phyloP scores from a whole-genome alignment of 1,140 invertebrate genomes.

The Armadillidium nasatum region DNA sequence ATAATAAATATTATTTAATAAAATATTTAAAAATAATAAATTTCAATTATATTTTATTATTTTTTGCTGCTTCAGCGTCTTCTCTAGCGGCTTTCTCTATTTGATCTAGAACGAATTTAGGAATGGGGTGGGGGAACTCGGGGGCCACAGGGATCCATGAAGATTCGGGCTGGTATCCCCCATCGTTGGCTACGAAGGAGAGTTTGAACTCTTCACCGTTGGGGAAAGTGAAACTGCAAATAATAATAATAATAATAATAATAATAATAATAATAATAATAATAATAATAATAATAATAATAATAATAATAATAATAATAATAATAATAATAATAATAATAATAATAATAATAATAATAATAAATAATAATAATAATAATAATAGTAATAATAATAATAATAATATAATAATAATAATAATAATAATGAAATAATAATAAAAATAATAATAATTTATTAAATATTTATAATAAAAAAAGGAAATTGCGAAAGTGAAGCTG shows the following conservation, averaged over 20 bases:
- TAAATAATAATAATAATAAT: not conserved
- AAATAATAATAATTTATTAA: too few species aligned
- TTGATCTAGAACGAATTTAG: constrained; percentile 36
- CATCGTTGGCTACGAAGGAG: constrained; percentile 52
- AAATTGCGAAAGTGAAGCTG: constrained; percentile 47
- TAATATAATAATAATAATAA: too few species aligned
- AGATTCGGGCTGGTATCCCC: constrained; percentile 56
- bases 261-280: constrained; percentile 15
- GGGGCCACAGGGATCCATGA: constrained; percentile 53
- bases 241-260: constrained; percentile 15
- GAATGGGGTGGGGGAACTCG: constrained; percentile 32
- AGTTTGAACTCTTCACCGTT: constrained; percentile 53
- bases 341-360: not conserved
- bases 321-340: constrained; percentile 12
- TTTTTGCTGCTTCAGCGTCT: constrained; percentile 7
- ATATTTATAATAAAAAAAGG: too few species aligned
- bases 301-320: constrained; percentile 15
- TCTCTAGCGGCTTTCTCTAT: constrained; percentile 30
- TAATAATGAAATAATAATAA: too few species aligned
- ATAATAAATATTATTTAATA: too few species aligned
- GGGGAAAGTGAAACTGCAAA: constrained; percentile 49
- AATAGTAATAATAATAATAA: too few species aligned
- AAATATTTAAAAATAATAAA: too few species aligned
- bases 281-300: constrained; percentile 15
- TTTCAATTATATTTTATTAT: too few species aligned